Percentiles rank a stretch among this genome's conserved stretches.
These are phyloP conservation scores for Hydrolagus colliei DNA, from an alignment of 2,797 vertebrate genomes.

Conservation along the genomic window DNA sequence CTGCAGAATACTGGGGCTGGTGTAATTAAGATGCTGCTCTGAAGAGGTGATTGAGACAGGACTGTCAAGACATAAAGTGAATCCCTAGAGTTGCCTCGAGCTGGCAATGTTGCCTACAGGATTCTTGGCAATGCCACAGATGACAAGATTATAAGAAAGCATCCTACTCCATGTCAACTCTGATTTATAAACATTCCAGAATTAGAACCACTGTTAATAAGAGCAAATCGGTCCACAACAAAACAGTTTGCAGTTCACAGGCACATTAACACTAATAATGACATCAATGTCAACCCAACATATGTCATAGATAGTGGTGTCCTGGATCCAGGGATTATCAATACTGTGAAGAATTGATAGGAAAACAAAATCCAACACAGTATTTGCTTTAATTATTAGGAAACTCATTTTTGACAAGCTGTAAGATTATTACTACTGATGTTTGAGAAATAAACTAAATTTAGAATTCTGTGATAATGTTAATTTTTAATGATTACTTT, in stretches of 20 bases:
- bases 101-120: not conserved
- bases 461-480: no score
- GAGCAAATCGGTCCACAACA: not conserved
- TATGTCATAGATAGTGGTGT: not conserved
- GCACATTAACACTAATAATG: not conserved
- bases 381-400: no score
- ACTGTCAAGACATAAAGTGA: not conserved
- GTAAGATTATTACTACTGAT: no score
- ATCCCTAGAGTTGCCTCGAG: not conserved
- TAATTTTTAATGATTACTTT: no score
- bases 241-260: not conserved
- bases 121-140: not conserved
- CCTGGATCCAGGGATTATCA: not conserved
- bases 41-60: not conserved
- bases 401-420: no score
- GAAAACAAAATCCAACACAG: no score
- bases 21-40: not conserved
- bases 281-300: not conserved
- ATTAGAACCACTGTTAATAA: not conserved
- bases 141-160: not conserved
- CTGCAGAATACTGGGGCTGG: not conserved
- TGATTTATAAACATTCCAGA: not conserved
- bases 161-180: not conserved
- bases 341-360: not conserved
- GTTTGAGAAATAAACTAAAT: no score